Base-by-base conservation (phyloP, 1,140 invertebrate species). In the Aphidius ervi region DNA sequence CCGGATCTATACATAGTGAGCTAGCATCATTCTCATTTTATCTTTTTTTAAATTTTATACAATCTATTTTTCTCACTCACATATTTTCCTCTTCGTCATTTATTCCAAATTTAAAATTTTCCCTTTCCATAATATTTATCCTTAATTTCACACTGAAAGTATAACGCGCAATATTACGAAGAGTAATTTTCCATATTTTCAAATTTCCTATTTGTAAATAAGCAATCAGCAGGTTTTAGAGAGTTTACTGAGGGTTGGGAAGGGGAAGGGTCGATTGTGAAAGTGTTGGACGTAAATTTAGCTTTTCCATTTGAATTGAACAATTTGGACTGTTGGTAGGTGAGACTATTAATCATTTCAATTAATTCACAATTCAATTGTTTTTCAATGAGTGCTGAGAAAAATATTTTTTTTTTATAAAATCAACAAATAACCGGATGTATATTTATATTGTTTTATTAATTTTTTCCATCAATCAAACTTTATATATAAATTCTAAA, bases 131-230 rank as follows among this genome's bases (percentile, higher is more conserved):
- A 31, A 31, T 31, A 1, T 48, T 48, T 37, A 37, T 39, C 55
- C n/a, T 7, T 23, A 9, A n/a, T 20, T 7, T 56, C 42, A 48
- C n/a, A 48, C 43, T 9, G 2, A 45, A 45, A 45, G 43, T 45
- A 45, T 45, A 45, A 6, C 37, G 58, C 56, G 59, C 56, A 8
- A 48, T 49, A 48, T 46, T 59, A 37, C 46, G 43, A 39, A 16
- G 10, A 58, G 41, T 47, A 57, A 55, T 70, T 71, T 62, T 66
- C 71, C 70, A 72, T 76, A 77, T 79, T 80, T 79, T 80, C 78
- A 74, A 77, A 80, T 80, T 80, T 79, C 78, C 77, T 80, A 79
- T 80, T 80, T 80, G 78, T 77, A 79, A 80, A 80, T 79, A 80
- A 80, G 77, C 78, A 80, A 80, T 79, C 76, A 78, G 63, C 69